A percentile compares a stretch with the other conserved stretches of the same genome.
Evolutionary conservation across 2,797 vertebrate genomes (phyloP).

Genomic region (Argentina silus): DNA sequence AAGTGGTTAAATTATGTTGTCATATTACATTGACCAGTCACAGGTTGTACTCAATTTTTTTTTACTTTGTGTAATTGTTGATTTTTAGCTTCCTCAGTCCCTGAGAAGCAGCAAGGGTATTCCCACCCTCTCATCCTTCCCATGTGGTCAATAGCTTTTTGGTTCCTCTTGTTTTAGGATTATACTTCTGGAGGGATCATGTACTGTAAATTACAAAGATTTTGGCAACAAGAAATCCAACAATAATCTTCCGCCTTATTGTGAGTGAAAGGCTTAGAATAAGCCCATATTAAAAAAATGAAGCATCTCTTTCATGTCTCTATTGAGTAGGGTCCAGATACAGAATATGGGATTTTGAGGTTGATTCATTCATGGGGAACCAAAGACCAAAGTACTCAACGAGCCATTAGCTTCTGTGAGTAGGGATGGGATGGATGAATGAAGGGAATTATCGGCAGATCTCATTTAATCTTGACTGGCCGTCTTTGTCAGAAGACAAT

Average conservation of each 20-base stretch:
- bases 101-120: neutral
- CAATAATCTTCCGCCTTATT: neutral
- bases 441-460: neutral
- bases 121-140: neutral
- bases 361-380: neutral
- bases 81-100: neutral
- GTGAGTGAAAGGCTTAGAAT: neutral
- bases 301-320: neutral
- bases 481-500: constrained; percentile 14
- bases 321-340: neutral
- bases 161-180: neutral
- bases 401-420: neutral
- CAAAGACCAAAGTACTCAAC: neutral
- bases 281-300: neutral
- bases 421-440: neutral
- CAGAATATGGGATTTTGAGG: neutral
- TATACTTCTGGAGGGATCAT: neutral
- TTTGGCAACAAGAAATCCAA: neutral
- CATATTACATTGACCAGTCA: neutral
- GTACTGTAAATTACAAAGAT: neutral
- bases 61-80: neutral
- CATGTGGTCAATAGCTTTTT: neutral
- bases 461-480: neutral
- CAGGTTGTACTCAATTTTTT: neutral
- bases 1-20: neutral